Evolutionary conservation across 2,113 vertebrate species (phyloP).

Genomic region (Ochotona princeps): DNA sequence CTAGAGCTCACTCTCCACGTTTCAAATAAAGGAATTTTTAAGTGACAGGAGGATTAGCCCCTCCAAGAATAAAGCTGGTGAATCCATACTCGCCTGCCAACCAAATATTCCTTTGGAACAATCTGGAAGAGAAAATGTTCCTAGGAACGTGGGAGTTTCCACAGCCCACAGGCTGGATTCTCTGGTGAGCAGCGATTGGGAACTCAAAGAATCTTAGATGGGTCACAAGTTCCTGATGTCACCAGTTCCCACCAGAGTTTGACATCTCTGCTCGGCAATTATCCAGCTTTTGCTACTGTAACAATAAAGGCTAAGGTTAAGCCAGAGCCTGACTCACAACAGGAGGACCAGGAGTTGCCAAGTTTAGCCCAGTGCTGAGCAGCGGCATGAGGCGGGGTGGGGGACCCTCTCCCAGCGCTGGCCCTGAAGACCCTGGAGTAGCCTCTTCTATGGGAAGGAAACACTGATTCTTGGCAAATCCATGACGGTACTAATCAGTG

Average conservation of each 20-base stretch:
- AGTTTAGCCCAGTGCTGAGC: not conserved
- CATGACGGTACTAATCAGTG: not conserved
- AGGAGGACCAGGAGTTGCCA: not conserved
- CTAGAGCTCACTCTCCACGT: too few species aligned
- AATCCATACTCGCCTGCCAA: not conserved
- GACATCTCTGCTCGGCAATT: conserved; percentile 14
- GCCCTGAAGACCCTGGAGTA: not conserved
- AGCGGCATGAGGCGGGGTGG: not conserved
- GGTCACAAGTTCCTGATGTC: conserved; percentile 3
- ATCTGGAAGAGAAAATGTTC: not conserved
- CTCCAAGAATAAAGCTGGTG: not conserved
- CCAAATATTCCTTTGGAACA: not conserved
- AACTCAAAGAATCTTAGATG: not conserved
- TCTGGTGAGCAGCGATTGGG: not conserved
- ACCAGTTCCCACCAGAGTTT: not conserved
- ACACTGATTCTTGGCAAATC: not conserved
- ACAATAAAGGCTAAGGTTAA: conserved; percentile 40
- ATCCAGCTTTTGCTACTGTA: not conserved
- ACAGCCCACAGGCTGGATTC: not conserved
- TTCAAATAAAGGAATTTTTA: too few species aligned
- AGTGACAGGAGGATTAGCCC: not conserved
- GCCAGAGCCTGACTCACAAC: conserved; percentile 32
- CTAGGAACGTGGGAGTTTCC: not conserved
- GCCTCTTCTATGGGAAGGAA: not conserved
- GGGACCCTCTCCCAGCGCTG: not conserved